Percentiles rank a stretch among this genome's conserved stretches.
These are phyloP conservation scores for Spicauda simplicius DNA, from an alignment of 2,888 invertebrate species.

Conservation along the genomic window DNA sequence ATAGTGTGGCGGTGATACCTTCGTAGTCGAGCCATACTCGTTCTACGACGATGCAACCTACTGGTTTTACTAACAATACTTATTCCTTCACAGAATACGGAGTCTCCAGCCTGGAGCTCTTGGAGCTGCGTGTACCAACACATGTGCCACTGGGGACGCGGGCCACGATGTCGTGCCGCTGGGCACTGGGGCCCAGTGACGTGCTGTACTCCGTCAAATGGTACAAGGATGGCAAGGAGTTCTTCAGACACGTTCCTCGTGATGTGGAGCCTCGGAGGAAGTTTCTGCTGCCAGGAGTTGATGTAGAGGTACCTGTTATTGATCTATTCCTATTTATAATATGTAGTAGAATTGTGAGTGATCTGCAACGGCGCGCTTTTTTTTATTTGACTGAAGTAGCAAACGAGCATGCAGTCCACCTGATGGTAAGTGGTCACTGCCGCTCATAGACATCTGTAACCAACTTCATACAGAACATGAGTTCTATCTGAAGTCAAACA, in stretches of 20 bases:
- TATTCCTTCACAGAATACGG: slow-evolving; percentile 60
- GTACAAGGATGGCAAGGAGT: slow-evolving; percentile 96
- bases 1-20: no score
- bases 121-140: slow-evolving; percentile 92
- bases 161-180: slow-evolving; percentile 91
- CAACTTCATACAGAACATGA: no score
- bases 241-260: slow-evolving; percentile 93
- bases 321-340: no score
- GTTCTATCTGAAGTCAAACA: no score
- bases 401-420: no score
- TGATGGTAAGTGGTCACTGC: no score
- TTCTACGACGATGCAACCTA: no score
- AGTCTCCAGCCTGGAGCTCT: slow-evolving; percentile 85
- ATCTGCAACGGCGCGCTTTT: no score
- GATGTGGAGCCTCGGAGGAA: slow-evolving; percentile 92
- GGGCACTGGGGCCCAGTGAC: slow-evolving; percentile 91
- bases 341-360: no score
- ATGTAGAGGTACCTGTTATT: slow-evolving; percentile 88
- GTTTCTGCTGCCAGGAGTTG: slow-evolving; percentile 91
- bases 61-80: neutral
- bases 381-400: no score
- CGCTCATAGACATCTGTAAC: no score
- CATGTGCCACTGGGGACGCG: slow-evolving; percentile 92
- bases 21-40: no score
- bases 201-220: slow-evolving; percentile 95